phyloP scores from a whole-genome alignment of 2,888 invertebrate genomes.

The Zhuqinia jingwanae region DNA sequence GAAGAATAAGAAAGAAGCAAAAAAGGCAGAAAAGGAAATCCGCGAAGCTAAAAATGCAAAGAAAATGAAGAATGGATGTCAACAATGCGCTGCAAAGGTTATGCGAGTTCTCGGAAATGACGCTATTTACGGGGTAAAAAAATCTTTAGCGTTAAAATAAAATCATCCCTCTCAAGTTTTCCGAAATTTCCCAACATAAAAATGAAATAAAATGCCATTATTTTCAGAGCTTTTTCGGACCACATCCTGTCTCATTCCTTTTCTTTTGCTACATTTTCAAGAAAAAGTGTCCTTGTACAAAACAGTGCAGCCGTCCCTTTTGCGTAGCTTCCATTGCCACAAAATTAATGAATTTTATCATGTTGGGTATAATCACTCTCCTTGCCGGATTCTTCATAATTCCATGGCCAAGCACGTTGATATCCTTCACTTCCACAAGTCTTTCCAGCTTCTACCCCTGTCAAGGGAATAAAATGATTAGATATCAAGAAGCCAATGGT shows the following conservation, averaged over 20 bases:
- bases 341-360: slow-evolving; percentile 71
- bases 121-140: slow-evolving; percentile 68
- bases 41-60: not conserved
- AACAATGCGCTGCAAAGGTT: slow-evolving; percentile 38
- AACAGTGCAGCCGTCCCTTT: slow-evolving; percentile 49
- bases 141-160: too few species aligned
- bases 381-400: slow-evolving; percentile 67
- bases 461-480: not conserved
- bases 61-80: slow-evolving; percentile 31
- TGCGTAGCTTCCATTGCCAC: slow-evolving; percentile 70
- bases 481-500: slow-evolving; percentile 6
- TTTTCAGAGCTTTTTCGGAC: slow-evolving; percentile 71
- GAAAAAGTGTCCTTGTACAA: slow-evolving; percentile 17
- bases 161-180: too few species aligned
- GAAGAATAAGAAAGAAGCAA: too few species aligned
- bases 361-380: slow-evolving; percentile 57
- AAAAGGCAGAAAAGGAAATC: not conserved
- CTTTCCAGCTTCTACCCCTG: slow-evolving; percentile 58
- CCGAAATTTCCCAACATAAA: too few species aligned
- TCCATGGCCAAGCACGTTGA: slow-evolving; percentile 5
- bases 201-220: too few species aligned
- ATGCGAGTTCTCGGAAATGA: slow-evolving; percentile 62
- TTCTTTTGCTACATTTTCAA: slow-evolving; percentile 55
- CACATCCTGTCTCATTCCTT: slow-evolving; percentile 67
- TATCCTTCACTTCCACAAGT: not conserved